phyloP scores from a whole-genome alignment of 1,140 invertebrate genomes.

The Meloidogyne floridensis region DNA sequence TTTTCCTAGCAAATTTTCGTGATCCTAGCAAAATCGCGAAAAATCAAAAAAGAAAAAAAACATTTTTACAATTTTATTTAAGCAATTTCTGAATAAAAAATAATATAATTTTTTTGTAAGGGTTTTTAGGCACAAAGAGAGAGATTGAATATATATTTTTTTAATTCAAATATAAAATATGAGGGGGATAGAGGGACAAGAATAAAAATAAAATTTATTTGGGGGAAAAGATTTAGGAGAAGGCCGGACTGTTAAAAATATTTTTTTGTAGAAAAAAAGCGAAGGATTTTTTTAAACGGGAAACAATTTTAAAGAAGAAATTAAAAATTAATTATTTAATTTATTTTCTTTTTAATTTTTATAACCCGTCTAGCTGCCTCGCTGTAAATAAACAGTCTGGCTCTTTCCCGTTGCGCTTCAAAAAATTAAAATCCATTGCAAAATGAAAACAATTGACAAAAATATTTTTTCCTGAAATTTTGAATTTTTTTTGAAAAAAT shows the following conservation, averaged over 20 bases:
- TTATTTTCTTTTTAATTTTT: neutral
- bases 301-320: neutral
- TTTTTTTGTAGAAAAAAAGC: neutral
- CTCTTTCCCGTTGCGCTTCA: neutral
- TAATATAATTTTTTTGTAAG: too few relatives aligned
- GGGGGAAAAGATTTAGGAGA: too few relatives aligned
- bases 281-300: neutral
- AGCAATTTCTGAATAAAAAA: too few relatives aligned
- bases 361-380: constrained; percentile 1
- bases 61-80: too few relatives aligned
- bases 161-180: neutral
- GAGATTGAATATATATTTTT: neutral
- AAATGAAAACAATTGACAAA: neutral
- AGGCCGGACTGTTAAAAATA: too few relatives aligned
- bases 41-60: too few relatives aligned
- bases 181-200: neutral
- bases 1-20: too few relatives aligned
- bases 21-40: too few relatives aligned
- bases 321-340: neutral
- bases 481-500: neutral
- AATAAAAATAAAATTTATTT: neutral
- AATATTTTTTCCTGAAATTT: neutral
- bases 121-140: neutral
- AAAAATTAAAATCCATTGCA: neutral
- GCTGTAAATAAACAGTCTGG: neutral